A percentile compares a stretch with the other conserved stretches of the same genome.
phyloP scores from a whole-genome alignment of 35 echinoderm and acorn worm species.

The Ophioderma brevispina region DNA sequence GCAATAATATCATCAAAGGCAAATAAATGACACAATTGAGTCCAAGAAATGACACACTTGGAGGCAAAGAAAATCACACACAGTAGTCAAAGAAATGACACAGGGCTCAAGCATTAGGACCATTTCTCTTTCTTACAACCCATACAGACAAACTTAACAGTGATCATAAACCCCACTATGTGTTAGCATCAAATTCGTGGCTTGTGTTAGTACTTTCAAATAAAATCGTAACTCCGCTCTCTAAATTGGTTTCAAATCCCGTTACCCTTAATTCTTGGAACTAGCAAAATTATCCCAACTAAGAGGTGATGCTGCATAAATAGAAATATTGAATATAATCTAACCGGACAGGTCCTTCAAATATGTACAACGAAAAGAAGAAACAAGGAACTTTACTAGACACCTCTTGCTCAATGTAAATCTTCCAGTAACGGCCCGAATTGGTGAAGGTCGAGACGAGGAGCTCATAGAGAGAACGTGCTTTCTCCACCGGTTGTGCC shows the following conservation, averaged over 20 bases:
- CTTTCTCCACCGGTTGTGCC: slow-evolving; percentile 95
- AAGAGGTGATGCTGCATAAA: not conserved
- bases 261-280: not conserved
- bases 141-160: not conserved
- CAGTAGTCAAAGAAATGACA: slow-evolving; percentile 25
- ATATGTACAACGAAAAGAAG: not conserved
- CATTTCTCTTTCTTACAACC: not conserved
- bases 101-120: not conserved
- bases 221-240: not conserved
- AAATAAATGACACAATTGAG: not conserved
- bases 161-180: not conserved
- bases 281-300: not conserved
- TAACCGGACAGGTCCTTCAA: not conserved
- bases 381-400: slow-evolving; percentile 12
- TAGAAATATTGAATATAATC: not conserved
- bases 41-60: slow-evolving; percentile 28
- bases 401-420: slow-evolving; percentile 99
- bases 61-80: slow-evolving; percentile 44
- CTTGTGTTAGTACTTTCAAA: not conserved
- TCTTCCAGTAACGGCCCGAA: slow-evolving; percentile 98
- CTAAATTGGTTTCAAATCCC: not conserved
- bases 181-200: not conserved
- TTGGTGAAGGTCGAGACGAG: slow-evolving; percentile 84
- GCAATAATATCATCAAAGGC: not conserved
- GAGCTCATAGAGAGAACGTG: slow-evolving; percentile 82